Evolutionary conservation across 2,797 vertebrate species (phyloP), one percentile per base, ranked within the genome.

Genomic region (Streptopelia turtur): DNA sequence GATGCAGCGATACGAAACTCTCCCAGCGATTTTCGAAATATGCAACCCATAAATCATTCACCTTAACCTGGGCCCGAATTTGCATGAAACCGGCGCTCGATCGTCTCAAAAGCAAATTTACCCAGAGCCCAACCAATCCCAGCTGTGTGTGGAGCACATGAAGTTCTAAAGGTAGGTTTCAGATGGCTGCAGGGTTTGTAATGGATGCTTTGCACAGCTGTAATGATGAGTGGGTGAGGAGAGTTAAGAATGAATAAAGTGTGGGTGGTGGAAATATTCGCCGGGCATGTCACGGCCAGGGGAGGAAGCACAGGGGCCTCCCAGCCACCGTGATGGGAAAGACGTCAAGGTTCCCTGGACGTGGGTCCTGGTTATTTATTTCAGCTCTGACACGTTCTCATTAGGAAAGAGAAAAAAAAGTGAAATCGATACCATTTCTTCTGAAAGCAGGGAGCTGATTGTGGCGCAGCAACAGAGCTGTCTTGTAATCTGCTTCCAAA

Each of bases 401-500:
- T 97, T 96, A 97, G 95, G 93, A 97, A 97, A 96, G 95, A 97
- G 95, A 97, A 95, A 97, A 47, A 61, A 92, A 97, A 80, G 93
- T 94, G 98, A 98, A 98, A 98, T 89, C 5, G 95, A 98, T 98
- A 96, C 56, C 14, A 11, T 89, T 87, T 11, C 83, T 95, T 97
- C 97, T 96, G 94, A 89, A 97, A 97, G 96, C 88, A 87, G 95
- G 93, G 92, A 96, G 96, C 77, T 52, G 89, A 87, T 83, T 96
- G 97, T 43, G 97, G 98, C 97, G 93, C 97, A 70, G 90, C 96
- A 97, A 92, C 95, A 70, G 83, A 89, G 89, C 96, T 83, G 95
- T 87, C 82, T 97, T 98, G 74, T 98, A 98, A 98, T 98, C 98
- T 97, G 84, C 87, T 96, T 98, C 98, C 98, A 98, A 98, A 97